A percentile compares a stretch with the other conserved stretches of the same genome.
Conservation (phyloP, 2,113 vertebrate species). For the Martes martes region DNA sequence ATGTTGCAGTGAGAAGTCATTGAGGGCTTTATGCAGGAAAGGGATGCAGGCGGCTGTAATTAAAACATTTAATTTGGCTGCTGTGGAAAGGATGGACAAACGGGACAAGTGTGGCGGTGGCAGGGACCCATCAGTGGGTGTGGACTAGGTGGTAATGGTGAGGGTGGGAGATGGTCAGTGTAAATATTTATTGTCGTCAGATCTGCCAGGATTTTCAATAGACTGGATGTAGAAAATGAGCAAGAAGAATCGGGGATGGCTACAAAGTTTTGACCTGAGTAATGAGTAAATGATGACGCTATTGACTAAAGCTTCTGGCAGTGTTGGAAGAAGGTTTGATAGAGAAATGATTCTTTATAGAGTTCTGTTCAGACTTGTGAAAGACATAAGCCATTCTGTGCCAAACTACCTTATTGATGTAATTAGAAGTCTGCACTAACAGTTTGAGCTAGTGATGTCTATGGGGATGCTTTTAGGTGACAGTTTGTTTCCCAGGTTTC, state of each 20-base stretch:
- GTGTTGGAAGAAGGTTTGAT: background rate
- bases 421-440: background rate
- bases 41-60: background rate
- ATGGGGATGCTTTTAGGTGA: background rate
- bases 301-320: background rate
- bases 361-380: background rate
- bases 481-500: background rate
- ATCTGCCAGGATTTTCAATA: background rate
- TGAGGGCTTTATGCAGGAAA: background rate
- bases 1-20: background rate
- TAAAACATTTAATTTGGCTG: background rate
- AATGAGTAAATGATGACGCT: background rate
- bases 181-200: background rate
- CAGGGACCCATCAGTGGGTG: background rate
- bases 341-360: background rate
- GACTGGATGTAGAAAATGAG: background rate
- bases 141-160: background rate
- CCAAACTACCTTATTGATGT: background rate
- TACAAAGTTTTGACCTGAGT: background rate
- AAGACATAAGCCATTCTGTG: background rate
- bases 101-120: background rate
- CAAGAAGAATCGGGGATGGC: background rate
- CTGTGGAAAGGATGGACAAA: background rate
- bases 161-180: background rate
- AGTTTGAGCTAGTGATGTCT: background rate